Evolutionary conservation across 1,140 invertebrate species (phyloP), one percentile per base, ranked within the genome.

Genomic region (Camponotus pennsylvanicus): DNA sequence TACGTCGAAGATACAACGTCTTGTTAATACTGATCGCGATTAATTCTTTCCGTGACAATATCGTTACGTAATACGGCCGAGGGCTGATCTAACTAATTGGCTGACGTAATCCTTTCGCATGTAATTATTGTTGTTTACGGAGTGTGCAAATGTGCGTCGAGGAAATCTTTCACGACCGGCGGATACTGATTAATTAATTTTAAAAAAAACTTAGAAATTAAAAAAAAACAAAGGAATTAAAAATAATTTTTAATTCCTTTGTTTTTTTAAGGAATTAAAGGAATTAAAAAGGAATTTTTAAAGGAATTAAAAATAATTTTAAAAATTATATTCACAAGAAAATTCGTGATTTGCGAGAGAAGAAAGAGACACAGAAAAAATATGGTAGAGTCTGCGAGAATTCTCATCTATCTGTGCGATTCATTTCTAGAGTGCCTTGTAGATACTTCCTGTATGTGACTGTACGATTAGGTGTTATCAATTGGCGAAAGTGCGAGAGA

Each of bases 361-460:
- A 45, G 2, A 45, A 9, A 45, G 11, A 34, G 15, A 59, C 3
- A 52, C 18, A 5, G 45, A 6, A 5, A 18, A 3, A 42, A 59
- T 27, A 9, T 8, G 27, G 13, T 3, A 27, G 6, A 67, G 37
- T 69, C 8, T 8, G 11, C n/a, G 11, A 49, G 0, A 59, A 59
- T n/a, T 83, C 11, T 21, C 61, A 11, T 13, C 15, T 27, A n/a
- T 87, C 85, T 89, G 77, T 88, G 89, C 90, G 86, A 92, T 91
- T 89, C 87, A 91, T 89, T 85, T 90, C 87, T 92, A 93, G 27
- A 27, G 94, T 94, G 94, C 94, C 93, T 94, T 92, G 86, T 92
- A 92, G 91, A 93, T 92, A 92, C 91, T 89, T 52, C 86, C 90
- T 88, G 86, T 86, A 55, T 91, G 82, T 91, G 91, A 92, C 61